Evolutionary conservation across 2,888 invertebrate genomes (phyloP), one percentile per base, ranked within the genome.

Genomic region (Thelaira solivaga): DNA sequence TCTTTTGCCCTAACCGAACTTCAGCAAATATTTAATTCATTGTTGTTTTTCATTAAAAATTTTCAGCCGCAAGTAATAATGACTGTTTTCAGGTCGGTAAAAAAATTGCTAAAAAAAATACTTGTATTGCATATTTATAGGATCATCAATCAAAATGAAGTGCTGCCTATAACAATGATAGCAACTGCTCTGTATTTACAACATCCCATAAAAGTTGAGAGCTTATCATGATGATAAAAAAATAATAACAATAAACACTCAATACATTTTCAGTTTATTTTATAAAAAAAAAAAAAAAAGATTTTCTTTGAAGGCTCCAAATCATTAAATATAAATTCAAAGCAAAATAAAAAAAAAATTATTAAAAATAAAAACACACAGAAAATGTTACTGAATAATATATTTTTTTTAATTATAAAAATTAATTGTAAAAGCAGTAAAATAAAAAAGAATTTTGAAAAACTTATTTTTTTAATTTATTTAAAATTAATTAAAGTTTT

Each of bases 191-290:
- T 51, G 6, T 24, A 59, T 36, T 16, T 49, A 8, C 45, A 24
- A n/a, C 13, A 34, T 20, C 11, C 34, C 45, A 20, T 53, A 26
- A 36, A 57, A 68, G 57, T 68, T 68, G 18, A 68, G 68, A 11
- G 20, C 36, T 57, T 57, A 39, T 39, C 13, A 57, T 20, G 4
- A 39, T 39, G 11, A 55, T 57, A 22, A 41, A 51, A 51, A n/a
- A n/a, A n/a, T n/a, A n/a, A 73, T 73, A 57, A 64, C 29, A 55
- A 65, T 73, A 73, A 65, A 65, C 64, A 73, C 20, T 49, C 34
- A 57, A 73, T 65, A 49, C 41, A 55, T 55, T 45, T 55, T 22
- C 3, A 26, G 20, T 47, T 13, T 47, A 61, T 61, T 43, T 67
- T 16, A 3, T 6, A 3, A 2, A 62, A 34, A 8, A 8, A 8